These are phyloP conservation scores for Drosophila melanogaster DNA, from an alignment of 1,140 invertebrate species.

Conservation along the genomic window Release_6_plus_ISO1_MT NC_004354.4:4928501-4929000, in stretches of 20 bases:
- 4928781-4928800: slow-evolving; percentile 64
- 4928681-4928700: slow-evolving; percentile 20
- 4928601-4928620: slow-evolving; percentile 12
- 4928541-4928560: slow-evolving; percentile 81
- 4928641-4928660: not conserved
- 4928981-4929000: slow-evolving; percentile 77
- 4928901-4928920: slow-evolving; percentile 63
- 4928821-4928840: slow-evolving; percentile 60
- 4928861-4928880: slow-evolving; percentile 58
- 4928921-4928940: slow-evolving; percentile 20
- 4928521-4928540: slow-evolving; percentile 79
- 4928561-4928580: slow-evolving; percentile 79
- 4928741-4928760: slow-evolving; percentile 68
- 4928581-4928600: slow-evolving; percentile 45
- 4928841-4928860: slow-evolving; percentile 74
- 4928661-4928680: not conserved
- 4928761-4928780: slow-evolving; percentile 70
- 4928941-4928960: not conserved
- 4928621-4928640: not conserved
- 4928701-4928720: slow-evolving; percentile 33
- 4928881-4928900: slow-evolving; percentile 60
- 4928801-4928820: slow-evolving; percentile 78
- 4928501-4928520: slow-evolving; percentile 74
- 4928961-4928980: slow-evolving; percentile 51
- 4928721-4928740: slow-evolving; percentile 63